Base-by-base conservation (phyloP, 2,113 vertebrate species). In the Tachycineta bicolor region DNA sequence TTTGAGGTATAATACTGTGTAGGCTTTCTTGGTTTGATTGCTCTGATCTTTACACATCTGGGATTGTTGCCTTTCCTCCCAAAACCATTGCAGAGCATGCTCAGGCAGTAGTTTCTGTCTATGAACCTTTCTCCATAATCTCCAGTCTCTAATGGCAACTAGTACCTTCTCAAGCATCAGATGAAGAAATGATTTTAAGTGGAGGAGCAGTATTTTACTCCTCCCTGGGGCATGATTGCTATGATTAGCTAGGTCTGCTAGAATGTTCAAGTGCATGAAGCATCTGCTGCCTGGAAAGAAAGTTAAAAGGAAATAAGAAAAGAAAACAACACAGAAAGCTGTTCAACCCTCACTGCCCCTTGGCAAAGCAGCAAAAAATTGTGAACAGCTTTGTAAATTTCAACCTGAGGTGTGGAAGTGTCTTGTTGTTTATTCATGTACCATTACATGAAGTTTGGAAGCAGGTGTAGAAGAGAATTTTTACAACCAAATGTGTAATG, bases 101-200 rank as follows among this genome's bases (percentile, higher is more conserved):
- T 84, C 52, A 78, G 56, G 52, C 34, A 60, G 44, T 29, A 69
- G 9, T 39, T 86, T 86, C 87, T 44, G 47, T 58, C 50, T 64
- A 16, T 53, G 33, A 90, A 25, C 12, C 29, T 88, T 86, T 76
- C 69, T 43, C 59, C 50, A 34, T 88, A 67, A 92, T 69, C 73
- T 94, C 46, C 20, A 83, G 31, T 76, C 80, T 86, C 71, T 95
- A 71, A 89, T 49, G 55, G 41, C 55, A 94, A 37, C 71, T 74
- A 80, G 68, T 46, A 92, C 63, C 55, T 83, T 96, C 93, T 74
- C 41, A 89, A 90, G 59, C 71, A 92, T 73, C 76, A 94, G 76
- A 64, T 39, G 55, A 95, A 94, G 63, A 83, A 94, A 77, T 55
- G 9, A 76, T 65, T 91, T 20, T 73, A 58, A 89, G 41, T 41